Conservation (phyloP, 2,888 invertebrate species). For the Netelia melanura region DNA sequence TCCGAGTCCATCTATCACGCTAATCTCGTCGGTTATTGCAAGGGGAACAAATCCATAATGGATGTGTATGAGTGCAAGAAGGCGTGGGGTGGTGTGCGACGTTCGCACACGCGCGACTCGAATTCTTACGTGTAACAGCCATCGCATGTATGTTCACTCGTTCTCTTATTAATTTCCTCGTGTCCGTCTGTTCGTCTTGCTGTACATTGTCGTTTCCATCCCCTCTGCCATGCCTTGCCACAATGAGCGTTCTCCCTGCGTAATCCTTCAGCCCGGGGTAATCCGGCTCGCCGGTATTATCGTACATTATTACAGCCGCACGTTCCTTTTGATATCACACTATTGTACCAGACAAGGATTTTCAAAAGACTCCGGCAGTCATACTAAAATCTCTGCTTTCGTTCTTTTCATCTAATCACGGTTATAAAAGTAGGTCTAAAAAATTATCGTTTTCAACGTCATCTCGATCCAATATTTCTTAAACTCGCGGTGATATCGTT, state of each 20-base stretch:
- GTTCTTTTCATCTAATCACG: slow-evolving; percentile 18
- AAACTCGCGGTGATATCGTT: too few relatives aligned
- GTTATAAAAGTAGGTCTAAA: not conserved
- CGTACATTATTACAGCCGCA: slow-evolving; percentile 51
- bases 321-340: slow-evolving; percentile 41
- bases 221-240: not conserved
- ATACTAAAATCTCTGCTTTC: not conserved
- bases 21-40: slow-evolving; percentile 49
- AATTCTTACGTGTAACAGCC: slow-evolving; percentile 57
- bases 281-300: slow-evolving; percentile 56
- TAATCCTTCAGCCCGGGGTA: slow-evolving; percentile 57
- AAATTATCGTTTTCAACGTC: too few relatives aligned
- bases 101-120: slow-evolving; percentile 53
- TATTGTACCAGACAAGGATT: slow-evolving; percentile 5
- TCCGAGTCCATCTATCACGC: slow-evolving; percentile 61
- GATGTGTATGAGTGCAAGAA: slow-evolving; percentile 45
- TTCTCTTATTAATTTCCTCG: slow-evolving; percentile 59
- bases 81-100: not conserved
- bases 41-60: slow-evolving; percentile 60
- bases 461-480: too few relatives aligned
- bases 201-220: slow-evolving; percentile 6
- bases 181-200: slow-evolving; percentile 15
- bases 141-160: slow-evolving; percentile 32
- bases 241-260: slow-evolving; percentile 17
- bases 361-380: slow-evolving; percentile 19